Conservation (phyloP, 2,797 vertebrate species). For the Thamnophis elegans region DNA sequence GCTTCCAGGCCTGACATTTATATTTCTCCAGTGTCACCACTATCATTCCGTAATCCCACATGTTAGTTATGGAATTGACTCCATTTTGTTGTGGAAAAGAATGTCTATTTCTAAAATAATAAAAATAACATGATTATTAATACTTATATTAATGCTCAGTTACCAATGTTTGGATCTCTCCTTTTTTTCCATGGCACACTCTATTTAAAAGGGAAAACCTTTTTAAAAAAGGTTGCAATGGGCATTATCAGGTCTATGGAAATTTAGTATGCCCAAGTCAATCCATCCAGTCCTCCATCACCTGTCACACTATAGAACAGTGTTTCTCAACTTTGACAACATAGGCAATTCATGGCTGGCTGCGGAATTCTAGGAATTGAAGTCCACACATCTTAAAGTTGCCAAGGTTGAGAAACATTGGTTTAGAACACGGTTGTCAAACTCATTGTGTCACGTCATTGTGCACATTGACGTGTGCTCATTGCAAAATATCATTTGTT, state of each 20-base stretch:
- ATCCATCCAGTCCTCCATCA: not conserved
- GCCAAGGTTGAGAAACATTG: not conserved
- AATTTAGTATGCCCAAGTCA: not conserved
- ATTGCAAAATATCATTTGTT: no score
- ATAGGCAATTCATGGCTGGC: not conserved
- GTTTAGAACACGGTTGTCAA: not conserved
- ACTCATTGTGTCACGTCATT: not conserved
- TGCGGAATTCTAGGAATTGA: not conserved
- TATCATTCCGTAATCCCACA: not conserved
- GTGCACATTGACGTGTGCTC: no score
- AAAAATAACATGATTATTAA: not conserved
- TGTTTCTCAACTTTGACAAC: not conserved
- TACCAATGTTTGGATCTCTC: not conserved
- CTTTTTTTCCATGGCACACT: not conserved
- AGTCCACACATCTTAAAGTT: not conserved
- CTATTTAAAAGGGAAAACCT: not conserved
- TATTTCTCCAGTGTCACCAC: not conserved
- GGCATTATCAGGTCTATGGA: not conserved
- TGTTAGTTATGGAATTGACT: not conserved
- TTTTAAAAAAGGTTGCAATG: not conserved
- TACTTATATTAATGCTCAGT: not conserved
- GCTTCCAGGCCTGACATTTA: no score
- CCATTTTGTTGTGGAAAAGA: not conserved
- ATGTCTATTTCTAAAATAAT: not conserved
- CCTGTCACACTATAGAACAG: not conserved